These are phyloP conservation scores for Sebastes reedi DNA, from an alignment of 2,797 vertebrate species.

Conservation along the genomic window DNA sequence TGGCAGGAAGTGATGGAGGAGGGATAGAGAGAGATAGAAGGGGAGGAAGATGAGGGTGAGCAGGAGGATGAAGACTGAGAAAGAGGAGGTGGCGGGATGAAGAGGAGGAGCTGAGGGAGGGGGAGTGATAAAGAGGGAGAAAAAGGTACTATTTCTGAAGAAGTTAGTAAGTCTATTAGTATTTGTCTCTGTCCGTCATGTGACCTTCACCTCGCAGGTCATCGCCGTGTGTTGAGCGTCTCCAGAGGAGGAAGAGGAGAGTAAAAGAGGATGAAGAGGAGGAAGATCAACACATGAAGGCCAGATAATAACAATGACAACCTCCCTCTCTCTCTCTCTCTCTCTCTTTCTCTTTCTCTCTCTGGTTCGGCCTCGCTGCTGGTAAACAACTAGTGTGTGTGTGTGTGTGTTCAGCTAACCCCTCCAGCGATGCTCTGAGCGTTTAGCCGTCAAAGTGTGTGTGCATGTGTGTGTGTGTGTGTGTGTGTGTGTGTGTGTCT, in stretches of 20 bases:
- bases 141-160: too few species aligned
- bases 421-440: constrained; percentile 25
- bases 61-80: too few species aligned
- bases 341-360: too few species aligned
- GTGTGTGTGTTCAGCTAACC: background rate
- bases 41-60: background rate
- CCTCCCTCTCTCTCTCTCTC: background rate
- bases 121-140: too few species aligned
- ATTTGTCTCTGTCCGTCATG: background rate
- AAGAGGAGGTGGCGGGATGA: background rate
- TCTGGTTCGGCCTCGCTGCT: background rate
- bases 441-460: background rate
- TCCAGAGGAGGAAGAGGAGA: background rate
- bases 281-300: background rate
- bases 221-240: background rate
- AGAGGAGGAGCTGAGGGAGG: background rate
- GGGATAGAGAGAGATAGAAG: too few species aligned
- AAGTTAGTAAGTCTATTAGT: too few species aligned
- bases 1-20: background rate
- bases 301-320: constrained; percentile 7
- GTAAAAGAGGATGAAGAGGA: background rate
- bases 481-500: background rate
- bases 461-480: background rate
- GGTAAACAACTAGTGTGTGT: background rate
- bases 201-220: background rate